phyloP scores from a whole-genome alignment of 30 jellyfish, hydroid and myxozoan genomes.

The Turritopsis rubra region DNA sequence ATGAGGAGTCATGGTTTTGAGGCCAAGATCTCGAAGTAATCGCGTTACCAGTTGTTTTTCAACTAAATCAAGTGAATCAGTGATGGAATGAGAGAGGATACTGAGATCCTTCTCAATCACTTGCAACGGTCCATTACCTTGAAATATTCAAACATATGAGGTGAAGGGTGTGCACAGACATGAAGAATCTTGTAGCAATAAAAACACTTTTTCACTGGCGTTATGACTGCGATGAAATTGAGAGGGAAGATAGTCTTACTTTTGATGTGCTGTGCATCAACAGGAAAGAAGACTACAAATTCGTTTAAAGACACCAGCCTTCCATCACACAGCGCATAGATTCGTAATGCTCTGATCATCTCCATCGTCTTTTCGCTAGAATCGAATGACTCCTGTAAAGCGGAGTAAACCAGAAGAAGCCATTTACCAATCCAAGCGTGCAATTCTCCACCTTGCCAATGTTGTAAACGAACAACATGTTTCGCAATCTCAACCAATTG shows the following conservation, averaged over 20 bases:
- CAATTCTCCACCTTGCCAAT: slow-evolving; percentile 5
- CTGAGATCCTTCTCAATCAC: slow-evolving; percentile 50
- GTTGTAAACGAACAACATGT: slow-evolving; percentile 18
- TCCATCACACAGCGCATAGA: slow-evolving; percentile 54
- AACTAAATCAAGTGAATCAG: slow-evolving; percentile 27
- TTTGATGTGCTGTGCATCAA: slow-evolving; percentile 4
- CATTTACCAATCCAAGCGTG: slow-evolving; percentile 84
- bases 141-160: not conserved
- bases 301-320: slow-evolving; percentile 33
- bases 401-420: slow-evolving; percentile 48
- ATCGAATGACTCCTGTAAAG: slow-evolving; percentile 42
- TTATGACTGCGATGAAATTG: not conserved
- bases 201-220: no score
- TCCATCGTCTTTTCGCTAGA: slow-evolving; percentile 47
- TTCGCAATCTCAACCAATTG: slow-evolving; percentile 60
- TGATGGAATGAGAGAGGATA: slow-evolving; percentile 25
- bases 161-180: not conserved
- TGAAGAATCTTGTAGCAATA: no score
- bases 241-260: not conserved
- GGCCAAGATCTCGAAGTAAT: slow-evolving; percentile 65
- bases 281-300: slow-evolving; percentile 55
- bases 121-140: slow-evolving; percentile 9
- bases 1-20: slow-evolving; percentile 42
- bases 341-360: slow-evolving; percentile 25
- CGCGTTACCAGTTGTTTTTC: slow-evolving; percentile 42